Conservation (phyloP, 2,888 invertebrate species). For the Xanthorhoe spadicearia region DNA sequence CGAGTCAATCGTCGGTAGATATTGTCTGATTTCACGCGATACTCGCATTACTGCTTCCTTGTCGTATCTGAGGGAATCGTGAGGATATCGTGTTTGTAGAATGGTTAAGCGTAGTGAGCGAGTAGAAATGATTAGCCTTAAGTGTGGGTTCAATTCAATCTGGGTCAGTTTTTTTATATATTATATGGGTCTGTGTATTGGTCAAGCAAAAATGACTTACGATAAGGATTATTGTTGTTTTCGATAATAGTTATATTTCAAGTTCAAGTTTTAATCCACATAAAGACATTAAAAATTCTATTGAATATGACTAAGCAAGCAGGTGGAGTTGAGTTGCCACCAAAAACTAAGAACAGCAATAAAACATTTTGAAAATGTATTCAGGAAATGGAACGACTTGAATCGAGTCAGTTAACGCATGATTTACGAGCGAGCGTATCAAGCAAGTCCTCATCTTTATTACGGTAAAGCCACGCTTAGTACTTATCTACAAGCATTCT, state of each 20-base stretch:
- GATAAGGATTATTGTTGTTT: too few species aligned
- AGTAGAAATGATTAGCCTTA: background rate
- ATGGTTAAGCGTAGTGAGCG: background rate
- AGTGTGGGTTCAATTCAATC: too few species aligned
- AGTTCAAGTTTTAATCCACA: background rate
- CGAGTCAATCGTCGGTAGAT: slow-evolving; percentile 80
- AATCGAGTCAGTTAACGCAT: slow-evolving; percentile 16
- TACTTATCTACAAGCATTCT: background rate
- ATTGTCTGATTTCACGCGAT: slow-evolving; percentile 83
- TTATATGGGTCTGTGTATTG: too few species aligned
- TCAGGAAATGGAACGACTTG: slow-evolving; percentile 1
- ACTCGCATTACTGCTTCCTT: slow-evolving; percentile 64
- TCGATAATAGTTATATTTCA: background rate
- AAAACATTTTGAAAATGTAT: slow-evolving; percentile 10
- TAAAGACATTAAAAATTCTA: background rate
- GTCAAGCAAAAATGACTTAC: too few species aligned
- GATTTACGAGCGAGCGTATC: slow-evolving; percentile 38
- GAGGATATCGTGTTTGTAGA: slow-evolving; percentile 5
- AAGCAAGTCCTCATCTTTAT: slow-evolving; percentile 3
- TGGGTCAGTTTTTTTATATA: too few species aligned
- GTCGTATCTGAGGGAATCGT: slow-evolving; percentile 13
- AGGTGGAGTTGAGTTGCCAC: background rate
- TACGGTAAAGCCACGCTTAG: background rate
- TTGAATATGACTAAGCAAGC: background rate
- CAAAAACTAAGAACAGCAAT: slow-evolving; percentile 26